Percentiles rank a stretch among this genome's conserved stretches.
Evolutionary conservation across 2,113 vertebrate species (phyloP).

Genomic region (Bagarius yarrelli): DNA sequence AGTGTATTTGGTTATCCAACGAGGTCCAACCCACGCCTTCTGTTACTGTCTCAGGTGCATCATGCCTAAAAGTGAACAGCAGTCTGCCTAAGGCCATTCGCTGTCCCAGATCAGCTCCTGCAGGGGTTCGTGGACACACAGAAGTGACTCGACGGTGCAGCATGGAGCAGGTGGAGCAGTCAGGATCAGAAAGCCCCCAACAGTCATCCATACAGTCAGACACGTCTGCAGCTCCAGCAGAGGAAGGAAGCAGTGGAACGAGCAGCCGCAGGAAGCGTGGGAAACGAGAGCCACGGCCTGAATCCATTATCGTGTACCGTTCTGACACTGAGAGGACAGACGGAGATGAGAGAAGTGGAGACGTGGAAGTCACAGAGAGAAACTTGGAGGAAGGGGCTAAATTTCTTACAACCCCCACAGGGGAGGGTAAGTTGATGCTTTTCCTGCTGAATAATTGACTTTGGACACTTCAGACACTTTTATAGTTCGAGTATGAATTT

Average conservation of each 20-base stretch:
- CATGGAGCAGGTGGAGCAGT: conserved; percentile 68
- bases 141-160: conserved; percentile 28
- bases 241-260: conserved; percentile 78
- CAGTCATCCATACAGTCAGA: conserved; percentile 68
- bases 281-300: conserved; percentile 86
- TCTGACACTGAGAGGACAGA: conserved; percentile 81
- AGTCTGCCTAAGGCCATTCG: not conserved
- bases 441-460: conserved; percentile 3
- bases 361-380: conserved; percentile 77
- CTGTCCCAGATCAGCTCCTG: not conserved
- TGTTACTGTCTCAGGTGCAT: conserved; percentile 5
- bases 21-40: not conserved
- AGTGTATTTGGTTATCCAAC: not conserved
- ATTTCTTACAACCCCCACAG: conserved; percentile 81
- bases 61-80: conserved; percentile 14
- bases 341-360: conserved; percentile 77
- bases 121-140: conserved; percentile 7
- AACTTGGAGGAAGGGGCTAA: conserved; percentile 83
- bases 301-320: conserved; percentile 92
- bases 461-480: not conserved
- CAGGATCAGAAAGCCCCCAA: conserved; percentile 68
- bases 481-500: not conserved
- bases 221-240: conserved; percentile 65
- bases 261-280: conserved; percentile 80
- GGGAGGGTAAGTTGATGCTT: conserved; percentile 75